Conservation (phyloP, 1,140 invertebrate species). For the Dryas iulia region DNA sequence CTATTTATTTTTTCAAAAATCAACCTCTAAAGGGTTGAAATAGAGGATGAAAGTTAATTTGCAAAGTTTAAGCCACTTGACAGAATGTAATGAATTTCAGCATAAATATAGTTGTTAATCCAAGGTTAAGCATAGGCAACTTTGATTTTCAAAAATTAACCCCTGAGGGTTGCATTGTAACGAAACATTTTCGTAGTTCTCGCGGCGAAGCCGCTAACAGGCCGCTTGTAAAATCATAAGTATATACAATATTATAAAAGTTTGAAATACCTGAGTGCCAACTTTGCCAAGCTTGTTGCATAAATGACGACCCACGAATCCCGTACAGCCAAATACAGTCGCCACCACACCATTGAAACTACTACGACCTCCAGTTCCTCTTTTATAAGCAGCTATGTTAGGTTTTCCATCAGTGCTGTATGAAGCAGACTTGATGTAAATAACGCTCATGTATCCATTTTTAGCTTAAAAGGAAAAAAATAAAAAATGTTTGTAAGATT, state of each 20-base stretch:
- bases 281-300: conserved; percentile 94
- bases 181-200: no score
- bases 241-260: neutral
- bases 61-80: no score
- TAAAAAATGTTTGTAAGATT: conserved; percentile 17
- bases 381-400: conserved; percentile 81
- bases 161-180: no score
- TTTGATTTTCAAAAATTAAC: no score
- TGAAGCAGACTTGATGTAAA: conserved; percentile 64
- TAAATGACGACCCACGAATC: conserved; percentile 92
- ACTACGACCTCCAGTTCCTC: conserved; percentile 95
- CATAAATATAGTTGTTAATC: no score
- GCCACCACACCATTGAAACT: conserved; percentile 98
- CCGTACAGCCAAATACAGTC: conserved; percentile 97
- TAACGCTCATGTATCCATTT: conserved; percentile 60
- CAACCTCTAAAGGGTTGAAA: no score
- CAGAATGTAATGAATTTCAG: no score
- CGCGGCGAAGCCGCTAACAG: no score
- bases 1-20: no score
- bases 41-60: no score
- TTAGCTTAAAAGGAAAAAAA: conserved; percentile 47
- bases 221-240: no score
- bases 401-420: conserved; percentile 62
- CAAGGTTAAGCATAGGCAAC: no score
- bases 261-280: conserved; percentile 86